These are phyloP conservation scores for Bombylius major DNA, from an alignment of 2,888 invertebrate genomes.

Conservation along the genomic window DNA sequence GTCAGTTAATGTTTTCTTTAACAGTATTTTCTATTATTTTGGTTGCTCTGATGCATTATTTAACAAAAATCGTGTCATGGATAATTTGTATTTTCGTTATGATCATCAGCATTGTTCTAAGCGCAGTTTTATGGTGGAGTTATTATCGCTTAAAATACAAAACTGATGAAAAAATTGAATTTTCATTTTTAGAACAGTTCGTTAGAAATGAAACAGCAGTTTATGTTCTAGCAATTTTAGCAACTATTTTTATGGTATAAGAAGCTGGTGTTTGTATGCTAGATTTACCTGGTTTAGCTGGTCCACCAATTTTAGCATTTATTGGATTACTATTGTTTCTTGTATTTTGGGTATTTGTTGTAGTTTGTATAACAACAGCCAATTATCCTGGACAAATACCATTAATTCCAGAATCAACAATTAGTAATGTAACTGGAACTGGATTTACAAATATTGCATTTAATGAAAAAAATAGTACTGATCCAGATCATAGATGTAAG, in stretches of 20 bases:
- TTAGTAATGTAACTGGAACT: slow-evolving; percentile 6
- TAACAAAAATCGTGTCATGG: slow-evolving; percentile 77
- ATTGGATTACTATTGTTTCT: slow-evolving; percentile 64
- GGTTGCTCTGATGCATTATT: slow-evolving; percentile 69
- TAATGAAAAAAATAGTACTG: slow-evolving; percentile 15
- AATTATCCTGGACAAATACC: slow-evolving; percentile 53
- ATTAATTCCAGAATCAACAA: slow-evolving; percentile 18
- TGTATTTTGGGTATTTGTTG: slow-evolving; percentile 73
- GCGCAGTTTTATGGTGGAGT: slow-evolving; percentile 77
- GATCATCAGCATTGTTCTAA: slow-evolving; percentile 62
- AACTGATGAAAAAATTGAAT: slow-evolving; percentile 20
- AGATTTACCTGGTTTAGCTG: slow-evolving; percentile 68
- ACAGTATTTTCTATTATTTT: slow-evolving; percentile 70
- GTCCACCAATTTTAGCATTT: slow-evolving; percentile 78
- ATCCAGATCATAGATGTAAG: slow-evolving; percentile 26
- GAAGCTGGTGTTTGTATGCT: slow-evolving; percentile 82
- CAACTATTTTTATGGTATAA: slow-evolving; percentile 74
- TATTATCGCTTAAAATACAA: slow-evolving; percentile 59
- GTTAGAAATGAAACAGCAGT: slow-evolving; percentile 78
- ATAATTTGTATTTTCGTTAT: slow-evolving; percentile 72
- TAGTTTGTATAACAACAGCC: slow-evolving; percentile 68
- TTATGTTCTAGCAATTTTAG: slow-evolving; percentile 69
- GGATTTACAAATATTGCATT: slow-evolving; percentile 18
- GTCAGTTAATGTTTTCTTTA: slow-evolving; percentile 26
- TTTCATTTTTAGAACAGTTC: slow-evolving; percentile 55